Evolutionary conservation across 2,888 invertebrate species (phyloP), one percentile per base, ranked within the genome.

Genomic region (Arrhopalites spinosus): DNA sequence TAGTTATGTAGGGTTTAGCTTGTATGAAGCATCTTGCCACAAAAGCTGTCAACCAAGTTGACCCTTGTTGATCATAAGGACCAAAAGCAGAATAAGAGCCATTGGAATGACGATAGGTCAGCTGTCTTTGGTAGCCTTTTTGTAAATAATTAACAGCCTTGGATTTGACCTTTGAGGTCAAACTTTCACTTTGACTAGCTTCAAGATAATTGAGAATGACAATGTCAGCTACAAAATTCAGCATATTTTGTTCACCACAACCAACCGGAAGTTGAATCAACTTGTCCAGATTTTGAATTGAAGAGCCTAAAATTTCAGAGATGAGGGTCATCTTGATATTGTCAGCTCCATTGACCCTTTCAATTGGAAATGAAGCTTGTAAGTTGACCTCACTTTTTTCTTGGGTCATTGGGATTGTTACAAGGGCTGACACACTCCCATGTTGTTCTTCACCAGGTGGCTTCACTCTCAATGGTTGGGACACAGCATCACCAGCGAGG

Each of bases 51-150:
- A 95, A 86, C 96, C 96, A 93, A 79, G 95, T 90, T 85, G 95
- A 89, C 84, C 94, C 89, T 83, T 87, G 86, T n/a, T 45, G 47
- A 86, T 92, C 89, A 82, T 89, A 84, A 83, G 89, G 86, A 25
- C 94, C 94, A 84, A 95, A 95, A 81, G 95, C 89, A 86, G 93
- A 90, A 86, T 96, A 98, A 0, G 96, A 96, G 0, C 96, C 96
- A 85, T 97, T 96, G 0, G 87, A 84, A 77, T 92, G 91, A 74
- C 91, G 90, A 86, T 93, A 98, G 0, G 92, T 94, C 84, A 98
- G 88, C 84, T 98, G 91, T 78, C 94, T 90, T 84, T 98, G 98
- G 86, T 96, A 98, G 3, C 96, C 96, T 25, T 90, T 88, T 81
- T 95, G 93, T 84, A 96, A 89, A 83, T 88, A 89, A 7, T 71